phyloP scores from a whole-genome alignment of 2,113 vertebrate species.

The Macroglossus sobrinus region DNA sequence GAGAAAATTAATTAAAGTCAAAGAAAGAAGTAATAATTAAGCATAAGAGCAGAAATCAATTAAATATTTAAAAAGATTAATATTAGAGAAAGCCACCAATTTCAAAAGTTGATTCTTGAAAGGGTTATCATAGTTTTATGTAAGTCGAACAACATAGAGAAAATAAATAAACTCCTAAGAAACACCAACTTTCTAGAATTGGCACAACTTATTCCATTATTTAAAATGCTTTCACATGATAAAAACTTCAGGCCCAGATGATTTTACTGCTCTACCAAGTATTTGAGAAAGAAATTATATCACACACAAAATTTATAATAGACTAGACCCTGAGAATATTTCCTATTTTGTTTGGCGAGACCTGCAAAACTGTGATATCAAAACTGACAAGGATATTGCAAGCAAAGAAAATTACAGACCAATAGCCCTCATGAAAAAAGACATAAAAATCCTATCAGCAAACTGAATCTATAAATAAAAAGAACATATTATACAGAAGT shows the following conservation, averaged over 20 bases:
- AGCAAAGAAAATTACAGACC: neutral
- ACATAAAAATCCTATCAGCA: neutral
- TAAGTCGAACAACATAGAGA: neutral
- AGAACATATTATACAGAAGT: neutral
- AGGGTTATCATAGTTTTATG: neutral
- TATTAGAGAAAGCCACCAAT: neutral
- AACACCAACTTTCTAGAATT: neutral
- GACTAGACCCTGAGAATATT: neutral
- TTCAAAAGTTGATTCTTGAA: neutral
- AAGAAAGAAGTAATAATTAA: neutral
- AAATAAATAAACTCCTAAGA: neutral
- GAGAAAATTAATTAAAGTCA: neutral
- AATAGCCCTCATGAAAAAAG: neutral
- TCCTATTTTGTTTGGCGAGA: neutral
- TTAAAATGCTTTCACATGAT: neutral
- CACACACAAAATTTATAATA: neutral
- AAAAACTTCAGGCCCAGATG: neutral
- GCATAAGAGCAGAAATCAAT: neutral
- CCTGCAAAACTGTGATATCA: neutral
- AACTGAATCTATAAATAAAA: neutral
- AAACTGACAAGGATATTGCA: neutral
- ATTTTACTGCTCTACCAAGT: neutral
- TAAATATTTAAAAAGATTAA: neutral
- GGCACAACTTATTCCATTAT: neutral
- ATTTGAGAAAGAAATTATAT: neutral